phyloP scores from a whole-genome alignment of 1,140 invertebrate genomes.

The Bombus pyrosoma region DNA sequence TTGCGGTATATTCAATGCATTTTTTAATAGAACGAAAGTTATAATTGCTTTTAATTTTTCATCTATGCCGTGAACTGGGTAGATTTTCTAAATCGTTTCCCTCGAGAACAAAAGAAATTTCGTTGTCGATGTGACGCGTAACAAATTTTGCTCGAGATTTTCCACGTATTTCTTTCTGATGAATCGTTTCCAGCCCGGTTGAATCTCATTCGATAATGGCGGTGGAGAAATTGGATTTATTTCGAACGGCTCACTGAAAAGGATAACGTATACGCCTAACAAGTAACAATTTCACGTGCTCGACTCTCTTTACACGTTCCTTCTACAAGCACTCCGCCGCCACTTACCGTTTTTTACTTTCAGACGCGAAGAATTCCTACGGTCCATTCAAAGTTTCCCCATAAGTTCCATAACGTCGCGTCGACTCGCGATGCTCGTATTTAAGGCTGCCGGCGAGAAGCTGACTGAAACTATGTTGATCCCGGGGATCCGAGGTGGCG shows the following conservation, averaged over 20 bases:
- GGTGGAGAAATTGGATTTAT: background rate
- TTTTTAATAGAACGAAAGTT: too few relatives aligned
- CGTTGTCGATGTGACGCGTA: too few relatives aligned
- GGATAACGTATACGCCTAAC: background rate
- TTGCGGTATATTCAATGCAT: too few relatives aligned
- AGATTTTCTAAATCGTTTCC: too few relatives aligned
- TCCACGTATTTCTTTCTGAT: too few relatives aligned
- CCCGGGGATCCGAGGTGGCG: slow-evolving; percentile 17
- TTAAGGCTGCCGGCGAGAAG: slow-evolving; percentile 41
- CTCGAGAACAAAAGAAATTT: too few relatives aligned
- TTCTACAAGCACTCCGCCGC: background rate
- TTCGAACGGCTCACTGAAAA: background rate
- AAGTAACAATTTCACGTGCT: background rate
- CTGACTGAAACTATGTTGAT: slow-evolving; percentile 20
- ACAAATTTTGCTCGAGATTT: too few relatives aligned
- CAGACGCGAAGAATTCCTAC: slow-evolving; percentile 6
- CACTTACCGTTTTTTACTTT: background rate
- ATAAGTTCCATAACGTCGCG: slow-evolving; percentile 34
- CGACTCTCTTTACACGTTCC: background rate
- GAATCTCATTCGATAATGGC: too few relatives aligned
- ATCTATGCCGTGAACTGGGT: too few relatives aligned
- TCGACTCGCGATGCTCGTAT: slow-evolving; percentile 34
- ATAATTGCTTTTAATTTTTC: too few relatives aligned
- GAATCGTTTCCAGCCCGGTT: too few relatives aligned
- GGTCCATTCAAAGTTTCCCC: slow-evolving; percentile 24